phyloP scores from a whole-genome alignment of 2,113 vertebrate species.

The Craseonycteris thonglongyai region DNA sequence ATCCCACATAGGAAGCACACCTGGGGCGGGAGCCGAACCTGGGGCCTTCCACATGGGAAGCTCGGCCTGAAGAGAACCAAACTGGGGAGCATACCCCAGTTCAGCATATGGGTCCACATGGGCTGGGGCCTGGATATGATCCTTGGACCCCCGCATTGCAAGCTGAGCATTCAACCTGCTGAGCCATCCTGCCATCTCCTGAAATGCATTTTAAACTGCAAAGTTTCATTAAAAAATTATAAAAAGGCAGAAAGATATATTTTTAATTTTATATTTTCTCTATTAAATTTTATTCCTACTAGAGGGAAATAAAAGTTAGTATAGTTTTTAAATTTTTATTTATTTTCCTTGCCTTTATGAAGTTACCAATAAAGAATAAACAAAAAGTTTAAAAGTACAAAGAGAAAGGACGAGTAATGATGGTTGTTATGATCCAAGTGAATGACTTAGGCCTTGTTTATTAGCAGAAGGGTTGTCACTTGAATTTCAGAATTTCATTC shows the following conservation, averaged over 20 bases:
- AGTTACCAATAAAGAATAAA: neutral
- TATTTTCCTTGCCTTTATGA: neutral
- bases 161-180: too few species aligned
- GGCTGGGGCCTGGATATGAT: too few species aligned
- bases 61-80: too few species aligned
- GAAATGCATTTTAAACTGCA: neutral
- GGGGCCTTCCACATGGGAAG: too few species aligned
- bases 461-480: neutral
- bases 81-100: too few species aligned
- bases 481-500: neutral
- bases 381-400: neutral
- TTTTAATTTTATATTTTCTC: neutral
- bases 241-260: neutral
- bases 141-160: too few species aligned
- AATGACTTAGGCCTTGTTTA: neutral
- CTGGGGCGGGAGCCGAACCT: too few species aligned
- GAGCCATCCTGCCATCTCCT: too few species aligned
- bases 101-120: too few species aligned
- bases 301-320: neutral
- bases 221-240: neutral
- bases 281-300: neutral
- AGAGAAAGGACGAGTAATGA: neutral
- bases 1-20: too few species aligned
- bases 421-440: neutral
- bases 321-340: neutral